Conservation (phyloP, 2,888 invertebrate species). For the Megamerina dolium region DNA sequence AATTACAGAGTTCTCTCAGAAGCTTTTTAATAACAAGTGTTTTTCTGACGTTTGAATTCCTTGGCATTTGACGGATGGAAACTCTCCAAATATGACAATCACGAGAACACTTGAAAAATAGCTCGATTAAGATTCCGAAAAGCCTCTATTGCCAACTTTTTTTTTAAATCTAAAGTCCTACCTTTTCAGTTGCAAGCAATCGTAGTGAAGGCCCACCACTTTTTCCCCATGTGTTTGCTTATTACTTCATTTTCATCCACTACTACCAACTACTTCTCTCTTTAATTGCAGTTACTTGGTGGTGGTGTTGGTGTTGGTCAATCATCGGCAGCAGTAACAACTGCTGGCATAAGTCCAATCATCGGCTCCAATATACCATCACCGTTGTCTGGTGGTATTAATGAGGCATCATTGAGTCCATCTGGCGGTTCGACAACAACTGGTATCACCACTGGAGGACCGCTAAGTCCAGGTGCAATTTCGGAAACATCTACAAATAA, state of each 20-base stretch:
- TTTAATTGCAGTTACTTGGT: slow-evolving; percentile 30
- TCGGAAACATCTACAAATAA: slow-evolving; percentile 49
- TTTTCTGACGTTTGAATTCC: no score
- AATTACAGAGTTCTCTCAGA: no score
- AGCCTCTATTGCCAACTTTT: no score
- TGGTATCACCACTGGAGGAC: slow-evolving; percentile 39
- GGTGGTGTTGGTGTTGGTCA: slow-evolving; percentile 39
- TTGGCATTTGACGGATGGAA: no score
- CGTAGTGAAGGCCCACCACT: no score
- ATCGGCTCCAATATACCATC: slow-evolving; percentile 57
- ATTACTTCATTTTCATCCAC: slow-evolving; percentile 1
- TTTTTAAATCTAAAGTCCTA: no score
- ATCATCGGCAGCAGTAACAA: slow-evolving; percentile 59
- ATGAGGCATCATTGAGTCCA: slow-evolving; percentile 65
- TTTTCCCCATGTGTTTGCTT: no score
- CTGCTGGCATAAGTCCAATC: slow-evolving; percentile 3
- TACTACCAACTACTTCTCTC: slow-evolving; percentile 5
- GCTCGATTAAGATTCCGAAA: no score
- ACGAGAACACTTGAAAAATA: no score
- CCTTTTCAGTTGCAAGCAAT: no score
- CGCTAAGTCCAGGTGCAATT: slow-evolving; percentile 49
- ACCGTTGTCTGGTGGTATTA: slow-evolving; percentile 71
- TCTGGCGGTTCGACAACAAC: slow-evolving; percentile 54
- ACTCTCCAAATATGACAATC: no score
- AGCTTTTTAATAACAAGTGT: no score